Base-by-base conservation (phyloP, 2,888 invertebrate genomes). In the Neoaliturus tenellus region DNA sequence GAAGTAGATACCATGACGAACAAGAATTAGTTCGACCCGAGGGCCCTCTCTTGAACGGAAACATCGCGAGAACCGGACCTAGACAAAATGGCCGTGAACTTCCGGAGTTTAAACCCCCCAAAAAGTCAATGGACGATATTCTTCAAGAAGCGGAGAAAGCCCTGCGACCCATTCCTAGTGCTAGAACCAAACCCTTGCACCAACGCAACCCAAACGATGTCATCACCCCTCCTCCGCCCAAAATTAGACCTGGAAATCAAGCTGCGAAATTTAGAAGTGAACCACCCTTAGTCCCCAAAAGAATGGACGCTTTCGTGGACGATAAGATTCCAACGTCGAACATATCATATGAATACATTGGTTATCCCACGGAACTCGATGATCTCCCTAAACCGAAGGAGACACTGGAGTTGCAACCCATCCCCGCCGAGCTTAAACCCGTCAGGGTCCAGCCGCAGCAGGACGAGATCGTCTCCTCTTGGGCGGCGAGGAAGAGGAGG, bases 291-390 rank as follows among this genome's bases (percentile, higher is more conserved):
- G 69, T 82, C 4, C 82, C 82, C 5, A 82, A 82, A 73, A n/a
- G 73, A 23, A 82, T 73, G 28, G 55, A 82, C 39, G n/a, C 80
- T 12, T 69, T 80, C 10, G 3, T 84, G 12, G 82, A 82, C 48
- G 82, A 82, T 23, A 48, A 51, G n/a, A 35, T 84, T 39, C 81
- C 81, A n/a, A 51, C 69, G 20, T 35, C 84, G 17, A 75, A 78
- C 20, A 67, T 82, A 23, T 69, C 82, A 8, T 84, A 82, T 31
- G 82, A 84, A 41, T 84, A 84, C 48, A 39, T 78, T 8, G 84
- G 80, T n/a, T 83, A 73, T 48, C 51, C 82, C 0, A 48, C 55
- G 23, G 82, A 82, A 39, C 23, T 39, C 14, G 71, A 71, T 0
- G 71, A 82, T 3, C n/a, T 51, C 33, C 71, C 82, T 1, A 58